Evolutionary conservation across 2,113 vertebrate genomes (phyloP).

Genomic region (Halcyon senegalensis): DNA sequence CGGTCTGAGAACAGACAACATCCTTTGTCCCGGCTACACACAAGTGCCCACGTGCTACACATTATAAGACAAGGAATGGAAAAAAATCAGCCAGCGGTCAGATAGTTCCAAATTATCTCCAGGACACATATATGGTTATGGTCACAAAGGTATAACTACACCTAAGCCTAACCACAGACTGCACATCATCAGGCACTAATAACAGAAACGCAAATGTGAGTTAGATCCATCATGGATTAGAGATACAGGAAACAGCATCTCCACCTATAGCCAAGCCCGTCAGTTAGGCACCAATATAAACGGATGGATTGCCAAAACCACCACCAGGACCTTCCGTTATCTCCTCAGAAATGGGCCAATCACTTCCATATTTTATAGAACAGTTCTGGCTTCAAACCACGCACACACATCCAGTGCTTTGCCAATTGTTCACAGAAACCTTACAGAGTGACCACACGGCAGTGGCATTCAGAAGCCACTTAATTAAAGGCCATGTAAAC

Average conservation of each 20-base stretch:
- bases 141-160: background rate
- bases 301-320: background rate
- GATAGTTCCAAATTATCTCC: background rate
- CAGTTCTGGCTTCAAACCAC: background rate
- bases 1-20: background rate
- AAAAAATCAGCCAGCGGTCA: background rate
- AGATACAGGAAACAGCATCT: background rate
- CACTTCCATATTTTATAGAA: background rate
- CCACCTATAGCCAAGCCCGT: rapidly evolving
- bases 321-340: background rate
- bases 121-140: rapidly evolving
- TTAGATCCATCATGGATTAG: background rate
- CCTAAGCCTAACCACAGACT: background rate
- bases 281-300: background rate
- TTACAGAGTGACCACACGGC: background rate
- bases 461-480: background rate
- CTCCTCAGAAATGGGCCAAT: background rate
- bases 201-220: background rate
- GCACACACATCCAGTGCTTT: background rate
- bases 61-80: background rate
- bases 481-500: background rate
- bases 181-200: background rate
- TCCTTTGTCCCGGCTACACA: background rate
- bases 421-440: background rate
- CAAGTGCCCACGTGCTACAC: background rate